Percentiles rank a stretch among this genome's conserved stretches.
phyloP scores from a whole-genome alignment of 2,797 vertebrate species.

The Sparus aurata region DNA sequence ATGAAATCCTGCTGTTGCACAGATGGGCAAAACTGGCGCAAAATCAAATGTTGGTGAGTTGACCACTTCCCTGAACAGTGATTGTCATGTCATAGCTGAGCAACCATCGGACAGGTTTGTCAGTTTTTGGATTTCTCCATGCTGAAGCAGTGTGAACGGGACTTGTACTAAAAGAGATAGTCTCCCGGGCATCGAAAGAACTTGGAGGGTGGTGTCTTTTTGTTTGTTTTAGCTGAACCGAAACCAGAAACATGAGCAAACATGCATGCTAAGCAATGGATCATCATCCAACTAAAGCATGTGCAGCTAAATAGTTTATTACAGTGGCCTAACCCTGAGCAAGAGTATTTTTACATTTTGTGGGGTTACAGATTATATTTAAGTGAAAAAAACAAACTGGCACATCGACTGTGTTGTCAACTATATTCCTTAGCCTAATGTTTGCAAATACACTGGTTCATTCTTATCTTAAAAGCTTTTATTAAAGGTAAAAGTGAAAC shows the following conservation, averaged over 20 bases:
- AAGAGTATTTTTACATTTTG: not conserved
- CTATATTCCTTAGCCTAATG: too few species aligned
- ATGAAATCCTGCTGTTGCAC: slow-evolving; percentile 27
- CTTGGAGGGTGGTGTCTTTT: not conserved
- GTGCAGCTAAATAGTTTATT: not conserved
- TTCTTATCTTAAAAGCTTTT: too few species aligned
- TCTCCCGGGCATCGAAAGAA: not conserved
- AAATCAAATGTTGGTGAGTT: slow-evolving; percentile 31
- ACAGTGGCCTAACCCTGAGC: not conserved
- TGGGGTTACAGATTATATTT: not conserved
- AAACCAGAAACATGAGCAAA: not conserved
- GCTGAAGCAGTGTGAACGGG: not conserved
- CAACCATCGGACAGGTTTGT: not conserved
- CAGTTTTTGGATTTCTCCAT: slow-evolving; percentile 4
- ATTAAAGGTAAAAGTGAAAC: too few species aligned
- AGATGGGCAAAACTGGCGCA: slow-evolving; percentile 33
- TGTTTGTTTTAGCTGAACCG: not conserved
- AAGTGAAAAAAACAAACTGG: not conserved
- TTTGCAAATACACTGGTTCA: too few species aligned
- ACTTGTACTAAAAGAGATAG: not conserved
- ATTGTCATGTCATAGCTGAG: not conserved
- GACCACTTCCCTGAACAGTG: not conserved
- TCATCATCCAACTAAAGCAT: not conserved
- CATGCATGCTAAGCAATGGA: too few species aligned
- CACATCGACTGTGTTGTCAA: not conserved